phyloP scores from a whole-genome alignment of 2,797 vertebrate genomes.

The Coregonus suidteri region DNA sequence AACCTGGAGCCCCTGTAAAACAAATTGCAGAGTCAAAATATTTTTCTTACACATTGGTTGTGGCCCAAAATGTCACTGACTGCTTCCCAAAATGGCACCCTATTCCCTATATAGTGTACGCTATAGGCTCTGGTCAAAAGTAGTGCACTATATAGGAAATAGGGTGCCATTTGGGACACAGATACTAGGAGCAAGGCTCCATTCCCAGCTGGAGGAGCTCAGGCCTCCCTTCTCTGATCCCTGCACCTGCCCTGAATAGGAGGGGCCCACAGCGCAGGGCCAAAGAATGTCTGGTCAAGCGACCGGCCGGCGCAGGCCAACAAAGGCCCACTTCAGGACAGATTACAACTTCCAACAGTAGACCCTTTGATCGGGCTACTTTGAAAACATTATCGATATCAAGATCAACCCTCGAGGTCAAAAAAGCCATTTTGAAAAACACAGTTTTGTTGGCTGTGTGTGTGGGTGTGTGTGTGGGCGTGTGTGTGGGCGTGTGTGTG shows the following conservation, averaged over 20 bases:
- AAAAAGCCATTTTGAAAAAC: slow-evolving; percentile 26
- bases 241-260: slow-evolving; percentile 14
- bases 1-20: slow-evolving; percentile 9
- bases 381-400: slow-evolving; percentile 52
- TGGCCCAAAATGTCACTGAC: slow-evolving; percentile 8
- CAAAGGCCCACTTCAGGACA: slow-evolving; percentile 52
- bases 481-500: slow-evolving; percentile 9
- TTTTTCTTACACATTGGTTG: background rate
- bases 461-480: slow-evolving; percentile 17
- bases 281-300: slow-evolving; percentile 47
- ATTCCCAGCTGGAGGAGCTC: slow-evolving; percentile 18
- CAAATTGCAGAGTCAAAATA: slow-evolving; percentile 28
- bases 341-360: slow-evolving; percentile 41
- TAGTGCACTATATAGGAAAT: background rate
- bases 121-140: background rate
- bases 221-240: slow-evolving; percentile 25
- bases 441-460: slow-evolving; percentile 6
- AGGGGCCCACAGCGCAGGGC: slow-evolving; percentile 16
- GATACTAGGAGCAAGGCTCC: slow-evolving; percentile 8
- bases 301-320: slow-evolving; percentile 31
- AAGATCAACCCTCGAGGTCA: slow-evolving; percentile 34
- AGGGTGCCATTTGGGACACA: background rate
- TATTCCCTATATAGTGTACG: background rate
- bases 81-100: background rate
- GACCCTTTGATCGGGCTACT: slow-evolving; percentile 49